Evolutionary conservation across 2,797 vertebrate genomes (phyloP).

Genomic region (Sebastiscus tertius): DNA sequence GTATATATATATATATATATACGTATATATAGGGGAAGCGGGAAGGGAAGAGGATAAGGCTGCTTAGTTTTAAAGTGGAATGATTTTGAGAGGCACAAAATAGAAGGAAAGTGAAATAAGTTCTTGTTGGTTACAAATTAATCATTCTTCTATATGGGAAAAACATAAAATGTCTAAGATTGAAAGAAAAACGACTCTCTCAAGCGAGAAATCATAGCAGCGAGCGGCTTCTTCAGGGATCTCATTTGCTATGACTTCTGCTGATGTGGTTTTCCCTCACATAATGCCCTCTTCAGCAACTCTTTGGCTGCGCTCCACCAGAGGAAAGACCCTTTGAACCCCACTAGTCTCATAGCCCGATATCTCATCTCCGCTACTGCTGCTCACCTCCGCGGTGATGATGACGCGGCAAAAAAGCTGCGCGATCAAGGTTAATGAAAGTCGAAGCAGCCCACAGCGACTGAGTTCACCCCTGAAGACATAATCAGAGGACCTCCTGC

Average conservation of each 20-base stretch:
- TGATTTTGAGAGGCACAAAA: slow-evolving; percentile 6
- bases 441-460: slow-evolving; percentile 31
- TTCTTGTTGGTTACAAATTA: neutral
- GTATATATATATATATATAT: neutral
- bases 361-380: slow-evolving; percentile 35
- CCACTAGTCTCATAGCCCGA: slow-evolving; percentile 17
- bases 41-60: slow-evolving; percentile 1
- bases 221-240: slow-evolving; percentile 35
- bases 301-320: slow-evolving; percentile 53
- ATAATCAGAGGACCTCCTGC: slow-evolving; percentile 23
- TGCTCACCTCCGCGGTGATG: slow-evolving; percentile 46
- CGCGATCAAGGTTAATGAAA: slow-evolving; percentile 69
- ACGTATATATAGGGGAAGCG: neutral
- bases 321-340: slow-evolving; percentile 63
- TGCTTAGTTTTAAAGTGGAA: neutral
- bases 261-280: slow-evolving; percentile 47
- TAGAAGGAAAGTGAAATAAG: neutral
- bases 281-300: slow-evolving; percentile 59
- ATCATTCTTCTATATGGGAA: neutral
- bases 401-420: slow-evolving; percentile 56
- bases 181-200: neutral
- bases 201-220: neutral
- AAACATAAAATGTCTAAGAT: neutral
- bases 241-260: slow-evolving; percentile 59
- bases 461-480: slow-evolving; percentile 4